Evolutionary conservation across 2,888 invertebrate species (phyloP).

Genomic region (Nasonia oneida): DNA sequence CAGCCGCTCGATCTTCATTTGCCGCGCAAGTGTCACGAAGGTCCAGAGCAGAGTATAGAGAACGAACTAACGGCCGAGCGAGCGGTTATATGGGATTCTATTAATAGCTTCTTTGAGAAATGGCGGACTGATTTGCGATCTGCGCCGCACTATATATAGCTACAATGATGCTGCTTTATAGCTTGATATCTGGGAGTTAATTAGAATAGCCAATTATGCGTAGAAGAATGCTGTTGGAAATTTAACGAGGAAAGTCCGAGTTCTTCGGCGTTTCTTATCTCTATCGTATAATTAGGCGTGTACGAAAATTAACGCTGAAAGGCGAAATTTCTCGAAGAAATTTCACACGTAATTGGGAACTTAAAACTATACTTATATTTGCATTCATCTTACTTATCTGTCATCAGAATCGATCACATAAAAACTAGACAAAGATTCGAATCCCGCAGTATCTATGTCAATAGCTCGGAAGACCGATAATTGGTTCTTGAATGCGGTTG

Average conservation of each 20-base stretch:
- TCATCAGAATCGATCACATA: too few relatives aligned
- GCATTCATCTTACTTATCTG: too few relatives aligned
- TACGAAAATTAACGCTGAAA: too few relatives aligned
- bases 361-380: too few relatives aligned
- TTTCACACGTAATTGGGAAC: too few relatives aligned
- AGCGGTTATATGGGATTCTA: constrained; percentile 24
- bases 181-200: background rate
- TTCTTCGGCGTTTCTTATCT: too few relatives aligned
- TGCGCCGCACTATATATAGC: too few relatives aligned
- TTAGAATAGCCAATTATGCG: background rate
- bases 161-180: background rate
- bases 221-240: background rate
- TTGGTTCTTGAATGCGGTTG: background rate
- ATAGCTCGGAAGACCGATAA: background rate
- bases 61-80: background rate
- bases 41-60: background rate
- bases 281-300: too few relatives aligned
- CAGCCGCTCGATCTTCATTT: constrained; percentile 38
- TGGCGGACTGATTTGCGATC: constrained; percentile 28
- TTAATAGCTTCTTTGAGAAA: constrained; percentile 33
- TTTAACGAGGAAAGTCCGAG: too few relatives aligned
- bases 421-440: too few relatives aligned
- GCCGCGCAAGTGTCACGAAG: constrained; percentile 17
- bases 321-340: too few relatives aligned
- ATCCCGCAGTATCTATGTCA: too few relatives aligned